Percentiles rank a stretch among this genome's conserved stretches.
Evolutionary conservation across 2,888 invertebrate genomes (phyloP).

Genomic region (Lobophora halterata): DNA sequence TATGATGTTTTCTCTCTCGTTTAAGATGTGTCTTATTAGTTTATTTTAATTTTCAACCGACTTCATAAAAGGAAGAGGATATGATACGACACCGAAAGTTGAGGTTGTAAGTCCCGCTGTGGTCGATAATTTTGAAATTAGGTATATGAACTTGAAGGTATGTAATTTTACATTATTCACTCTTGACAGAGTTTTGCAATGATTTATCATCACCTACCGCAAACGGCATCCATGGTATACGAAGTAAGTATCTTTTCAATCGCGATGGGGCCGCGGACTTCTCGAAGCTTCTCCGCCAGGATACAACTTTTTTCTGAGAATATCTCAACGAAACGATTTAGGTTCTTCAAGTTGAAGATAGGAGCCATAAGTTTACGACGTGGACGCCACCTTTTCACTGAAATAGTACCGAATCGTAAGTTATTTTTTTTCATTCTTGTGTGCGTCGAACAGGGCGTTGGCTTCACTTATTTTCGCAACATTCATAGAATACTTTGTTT

Average conservation of each 20-base stretch:
- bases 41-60: no score
- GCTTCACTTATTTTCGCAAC: neutral
- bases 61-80: no score
- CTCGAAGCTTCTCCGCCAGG: constrained; percentile 38
- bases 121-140: no score
- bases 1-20: no score
- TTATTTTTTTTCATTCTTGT: neutral
- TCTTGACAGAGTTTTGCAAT: no score
- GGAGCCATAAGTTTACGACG: constrained; percentile 52
- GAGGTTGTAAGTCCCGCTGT: no score
- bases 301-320: constrained; percentile 41
- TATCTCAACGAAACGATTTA: constrained; percentile 41
- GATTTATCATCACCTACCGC: constrained; percentile 36
- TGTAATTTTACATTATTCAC: no score
- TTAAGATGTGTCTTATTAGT: no score
- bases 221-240: constrained; percentile 51
- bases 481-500: neutral
- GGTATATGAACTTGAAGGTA: no score
- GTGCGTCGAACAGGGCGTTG: neutral
- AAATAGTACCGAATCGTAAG: neutral
- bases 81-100: no score
- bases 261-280: constrained; percentile 35
- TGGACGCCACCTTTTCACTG: constrained; percentile 51
- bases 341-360: constrained; percentile 43
- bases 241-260: constrained; percentile 44